Evolutionary conservation across 2,888 invertebrate genomes (phyloP).

Genomic region (Caenorhabditis sp.): DNA sequence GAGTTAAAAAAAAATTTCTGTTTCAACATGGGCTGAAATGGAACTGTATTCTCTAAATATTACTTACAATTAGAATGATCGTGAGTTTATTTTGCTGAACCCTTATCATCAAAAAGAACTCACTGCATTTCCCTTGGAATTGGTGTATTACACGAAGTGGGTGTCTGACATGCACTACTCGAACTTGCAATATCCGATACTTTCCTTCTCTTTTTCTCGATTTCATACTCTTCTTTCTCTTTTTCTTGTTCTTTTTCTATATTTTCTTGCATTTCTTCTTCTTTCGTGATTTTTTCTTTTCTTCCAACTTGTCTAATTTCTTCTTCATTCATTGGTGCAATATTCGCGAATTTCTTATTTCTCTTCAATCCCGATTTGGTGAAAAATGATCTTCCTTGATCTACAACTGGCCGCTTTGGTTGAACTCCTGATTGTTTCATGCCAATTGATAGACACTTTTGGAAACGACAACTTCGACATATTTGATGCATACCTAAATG

Average conservation of each 20-base stretch:
- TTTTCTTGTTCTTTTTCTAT: background rate
- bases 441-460: slow-evolving; percentile 59
- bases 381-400: slow-evolving; percentile 32
- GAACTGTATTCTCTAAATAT: too few species aligned
- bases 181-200: background rate
- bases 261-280: slow-evolving; percentile 11
- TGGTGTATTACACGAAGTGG: background rate
- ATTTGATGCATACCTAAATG: slow-evolving; percentile 57
- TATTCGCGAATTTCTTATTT: slow-evolving; percentile 56
- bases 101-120: background rate
- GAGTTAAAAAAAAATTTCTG: too few species aligned
- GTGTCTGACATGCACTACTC: background rate
- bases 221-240: background rate
- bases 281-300: slow-evolving; percentile 9
- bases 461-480: slow-evolving; percentile 62
- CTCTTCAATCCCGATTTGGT: slow-evolving; percentile 4
- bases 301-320: slow-evolving; percentile 9
- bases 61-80: too few species aligned
- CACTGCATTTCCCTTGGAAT: background rate
- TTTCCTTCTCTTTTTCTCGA: background rate
- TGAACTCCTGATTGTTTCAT: slow-evolving; percentile 62
- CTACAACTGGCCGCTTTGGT: slow-evolving; percentile 36
- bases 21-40: too few species aligned
- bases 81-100: background rate
- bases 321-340: slow-evolving; percentile 20